These are phyloP conservation scores for Fragum fragum DNA, from an alignment of 2,888 invertebrate species.

Conservation along the genomic window DNA sequence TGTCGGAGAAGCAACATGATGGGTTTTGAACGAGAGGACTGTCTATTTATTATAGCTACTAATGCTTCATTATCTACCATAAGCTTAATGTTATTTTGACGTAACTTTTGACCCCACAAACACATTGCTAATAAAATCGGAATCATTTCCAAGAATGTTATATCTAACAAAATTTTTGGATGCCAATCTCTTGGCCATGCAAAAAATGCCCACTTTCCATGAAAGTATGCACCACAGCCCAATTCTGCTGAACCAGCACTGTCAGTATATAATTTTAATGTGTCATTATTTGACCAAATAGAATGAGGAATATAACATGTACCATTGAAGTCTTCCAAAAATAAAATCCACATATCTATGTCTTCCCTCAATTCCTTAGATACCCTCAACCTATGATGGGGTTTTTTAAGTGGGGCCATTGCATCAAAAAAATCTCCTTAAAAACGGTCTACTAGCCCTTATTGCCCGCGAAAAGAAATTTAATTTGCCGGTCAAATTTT, in stretches of 20 bases:
- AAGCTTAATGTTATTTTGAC: conserved; percentile 3
- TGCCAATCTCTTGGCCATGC: conserved; percentile 21
- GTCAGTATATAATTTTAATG: conserved; percentile 44
- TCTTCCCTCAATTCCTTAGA: conserved; percentile 22
- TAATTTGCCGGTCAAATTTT: conserved; percentile 37
- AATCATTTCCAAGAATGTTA: conserved; percentile 18
- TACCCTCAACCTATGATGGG: conserved; percentile 34
- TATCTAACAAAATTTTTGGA: conserved; percentile 4
- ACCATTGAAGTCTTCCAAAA: too few species aligned
- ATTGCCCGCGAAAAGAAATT: conserved; percentile 47
- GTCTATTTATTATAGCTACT: too few species aligned
- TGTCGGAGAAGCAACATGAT: too few species aligned
- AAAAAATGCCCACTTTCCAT: conserved; percentile 18
- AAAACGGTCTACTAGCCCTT: conserved; percentile 40
- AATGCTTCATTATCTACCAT: conserved; percentile 19
- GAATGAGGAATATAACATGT: too few species aligned
- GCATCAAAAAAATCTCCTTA: conserved; percentile 29
- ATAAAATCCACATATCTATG: too few species aligned
- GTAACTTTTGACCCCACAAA: conserved; percentile 3
- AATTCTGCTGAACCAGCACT: conserved; percentile 32
- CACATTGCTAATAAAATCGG: conserved; percentile 7
- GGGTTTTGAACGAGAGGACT: too few species aligned
- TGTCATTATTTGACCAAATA: too few species aligned
- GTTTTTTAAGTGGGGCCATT: conserved; percentile 21
- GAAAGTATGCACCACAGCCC: conserved; percentile 19